A percentile compares a stretch with the other conserved stretches of the same genome.
Evolutionary conservation across 2,113 vertebrate genomes (phyloP).

Genomic region (Platichthys stellatus): DNA sequence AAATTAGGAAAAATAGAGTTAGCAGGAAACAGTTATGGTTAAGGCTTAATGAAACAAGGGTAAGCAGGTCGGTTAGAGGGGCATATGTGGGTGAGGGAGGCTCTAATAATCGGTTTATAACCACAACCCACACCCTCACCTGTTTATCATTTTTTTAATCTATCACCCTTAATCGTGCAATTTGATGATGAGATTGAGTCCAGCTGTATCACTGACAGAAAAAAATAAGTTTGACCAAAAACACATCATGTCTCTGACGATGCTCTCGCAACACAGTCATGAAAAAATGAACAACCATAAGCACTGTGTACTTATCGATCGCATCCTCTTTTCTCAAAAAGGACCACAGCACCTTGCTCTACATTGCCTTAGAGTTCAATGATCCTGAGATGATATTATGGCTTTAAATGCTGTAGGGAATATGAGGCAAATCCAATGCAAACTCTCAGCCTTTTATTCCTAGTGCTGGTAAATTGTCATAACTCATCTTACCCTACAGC

Average conservation of each 20-base stretch:
- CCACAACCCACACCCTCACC: not conserved
- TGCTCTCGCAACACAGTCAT: slow-evolving; percentile 38
- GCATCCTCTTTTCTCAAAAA: slow-evolving; percentile 22
- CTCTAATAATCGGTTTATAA: too few species aligned
- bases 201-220: slow-evolving; percentile 48
- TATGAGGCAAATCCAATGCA: not conserved
- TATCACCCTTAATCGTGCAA: slow-evolving; percentile 26
- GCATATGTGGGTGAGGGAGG: too few species aligned
- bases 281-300: slow-evolving; percentile 49
- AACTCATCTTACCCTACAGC: slow-evolving; percentile 6
- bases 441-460: not conserved
- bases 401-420: slow-evolving; percentile 17
- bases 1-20: not conserved
- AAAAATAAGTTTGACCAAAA: slow-evolving; percentile 56
- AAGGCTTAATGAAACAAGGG: too few species aligned
- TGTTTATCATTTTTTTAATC: slow-evolving; percentile 9
- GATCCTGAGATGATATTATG: slow-evolving; percentile 34
- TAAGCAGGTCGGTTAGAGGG: too few species aligned
- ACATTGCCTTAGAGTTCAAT: slow-evolving; percentile 16
- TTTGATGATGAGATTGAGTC: slow-evolving; percentile 40
- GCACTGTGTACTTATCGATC: slow-evolving; percentile 38
- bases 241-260: slow-evolving; percentile 48
- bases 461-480: slow-evolving; percentile 6
- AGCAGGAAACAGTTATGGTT: too few species aligned
- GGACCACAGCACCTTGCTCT: not conserved